These are phyloP conservation scores for Anthopleura sola DNA, from an alignment of 64 coral and sea anemone genomes.

Conservation along the genomic window DNA sequence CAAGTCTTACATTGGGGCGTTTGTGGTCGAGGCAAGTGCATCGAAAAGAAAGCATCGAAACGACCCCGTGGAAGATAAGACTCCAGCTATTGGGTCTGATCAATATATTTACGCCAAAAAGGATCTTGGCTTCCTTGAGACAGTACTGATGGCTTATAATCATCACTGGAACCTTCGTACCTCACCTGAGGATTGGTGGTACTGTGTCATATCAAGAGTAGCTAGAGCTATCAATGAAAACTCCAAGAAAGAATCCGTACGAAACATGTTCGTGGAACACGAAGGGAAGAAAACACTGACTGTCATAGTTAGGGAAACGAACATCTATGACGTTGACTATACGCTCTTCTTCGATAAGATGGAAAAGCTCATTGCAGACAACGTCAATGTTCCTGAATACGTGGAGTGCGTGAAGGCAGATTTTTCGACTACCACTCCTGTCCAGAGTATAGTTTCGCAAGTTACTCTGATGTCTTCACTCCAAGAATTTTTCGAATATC, in stretches of 20 bases:
- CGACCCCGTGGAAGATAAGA: neutral
- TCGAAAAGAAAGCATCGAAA: neutral
- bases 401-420: conserved; percentile 36
- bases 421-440: conserved; percentile 56
- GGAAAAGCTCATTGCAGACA: conserved; percentile 3
- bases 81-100: conserved; percentile 42
- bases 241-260: conserved; percentile 34
- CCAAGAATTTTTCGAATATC: conserved; percentile 30
- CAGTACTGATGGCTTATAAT: conserved; percentile 48
- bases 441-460: conserved; percentile 51
- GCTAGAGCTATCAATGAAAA: conserved; percentile 42
- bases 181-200: conserved; percentile 77
- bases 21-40: too few species aligned
- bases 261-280: conserved; percentile 60
- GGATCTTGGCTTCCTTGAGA: conserved; percentile 36
- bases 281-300: conserved; percentile 38
- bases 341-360: conserved; percentile 36
- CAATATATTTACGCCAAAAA: conserved; percentile 14
- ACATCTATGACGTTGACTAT: conserved; percentile 26
- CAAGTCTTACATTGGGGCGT: too few species aligned
- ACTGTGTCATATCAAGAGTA: conserved; percentile 32
- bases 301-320: neutral
- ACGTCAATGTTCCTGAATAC: conserved; percentile 51
- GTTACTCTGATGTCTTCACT: conserved; percentile 56
- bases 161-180: conserved; percentile 62